Percentiles rank a stretch among this genome's conserved stretches.
These are phyloP conservation scores for Tragelaphus strepsiceros DNA, from an alignment of 2,113 vertebrate species.

Conservation along the genomic window DNA sequence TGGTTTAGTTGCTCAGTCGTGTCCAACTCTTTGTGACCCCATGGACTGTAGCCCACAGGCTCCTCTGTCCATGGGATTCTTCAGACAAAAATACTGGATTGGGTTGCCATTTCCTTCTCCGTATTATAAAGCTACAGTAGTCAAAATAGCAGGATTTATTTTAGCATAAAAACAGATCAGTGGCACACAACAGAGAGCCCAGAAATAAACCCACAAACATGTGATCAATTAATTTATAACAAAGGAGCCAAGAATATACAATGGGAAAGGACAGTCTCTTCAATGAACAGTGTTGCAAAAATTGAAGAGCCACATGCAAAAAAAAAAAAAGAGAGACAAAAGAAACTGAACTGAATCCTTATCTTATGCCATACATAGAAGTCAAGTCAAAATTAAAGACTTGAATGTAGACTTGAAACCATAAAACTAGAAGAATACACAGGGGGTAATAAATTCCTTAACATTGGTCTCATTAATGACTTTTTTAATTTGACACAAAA, in stretches of 20 bases:
- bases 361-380: not conserved
- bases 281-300: not conserved
- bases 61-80: not conserved
- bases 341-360: not conserved
- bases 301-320: not conserved
- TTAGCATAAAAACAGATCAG: not conserved
- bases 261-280: not conserved
- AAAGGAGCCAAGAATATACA: not conserved
- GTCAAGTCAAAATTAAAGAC: not conserved
- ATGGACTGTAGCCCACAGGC: not conserved
- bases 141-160: not conserved
- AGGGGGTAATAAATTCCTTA: not conserved
- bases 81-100: not conserved
- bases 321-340: not conserved
- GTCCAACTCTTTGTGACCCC: not conserved
- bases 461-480: not conserved
- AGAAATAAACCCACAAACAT: not conserved
- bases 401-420: not conserved
- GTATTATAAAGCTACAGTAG: not conserved
- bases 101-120: not conserved
- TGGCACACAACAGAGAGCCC: not conserved
- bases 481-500: not conserved
- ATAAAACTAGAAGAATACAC: not conserved
- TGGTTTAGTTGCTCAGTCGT: not conserved
- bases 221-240: not conserved